Evolutionary conservation across 2,797 vertebrate genomes (phyloP).

Genomic region (Dipus sagitta): DNA sequence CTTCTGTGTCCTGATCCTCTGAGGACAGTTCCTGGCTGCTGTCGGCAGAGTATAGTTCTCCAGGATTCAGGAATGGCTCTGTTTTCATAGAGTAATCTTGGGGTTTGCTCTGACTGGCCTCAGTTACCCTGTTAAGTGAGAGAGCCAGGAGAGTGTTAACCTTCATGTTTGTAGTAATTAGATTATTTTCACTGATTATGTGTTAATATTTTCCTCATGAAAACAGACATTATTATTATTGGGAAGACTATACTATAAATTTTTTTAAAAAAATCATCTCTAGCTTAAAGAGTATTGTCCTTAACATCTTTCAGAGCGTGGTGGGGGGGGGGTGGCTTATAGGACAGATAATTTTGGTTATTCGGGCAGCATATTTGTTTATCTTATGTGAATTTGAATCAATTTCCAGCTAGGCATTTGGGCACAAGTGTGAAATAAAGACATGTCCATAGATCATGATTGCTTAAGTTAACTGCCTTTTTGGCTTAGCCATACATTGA

Average conservation of each 20-base stretch:
- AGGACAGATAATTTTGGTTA: slow-evolving; percentile 27
- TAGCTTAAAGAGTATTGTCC: slow-evolving; percentile 19
- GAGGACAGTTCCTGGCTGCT: background rate
- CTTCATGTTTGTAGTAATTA: background rate
- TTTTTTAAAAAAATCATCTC: background rate
- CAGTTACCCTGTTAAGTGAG: background rate
- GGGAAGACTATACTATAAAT: background rate
- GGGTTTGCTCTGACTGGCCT: slow-evolving; percentile 25
- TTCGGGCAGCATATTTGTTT: background rate
- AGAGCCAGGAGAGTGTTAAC: background rate
- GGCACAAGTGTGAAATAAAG: slow-evolving; percentile 30
- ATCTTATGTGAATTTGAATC: slow-evolving; percentile 7
- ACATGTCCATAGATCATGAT: background rate
- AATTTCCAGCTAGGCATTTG: background rate
- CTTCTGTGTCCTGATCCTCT: background rate
- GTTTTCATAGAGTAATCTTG: slow-evolving; percentile 34
- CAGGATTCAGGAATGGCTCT: background rate
- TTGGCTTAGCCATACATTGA: background rate
- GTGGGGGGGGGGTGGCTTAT: too few species aligned
- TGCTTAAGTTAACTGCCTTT: background rate
- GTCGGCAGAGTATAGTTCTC: background rate
- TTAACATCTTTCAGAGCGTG: background rate
- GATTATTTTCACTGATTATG: background rate
- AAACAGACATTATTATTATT: background rate
- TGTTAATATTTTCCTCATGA: slow-evolving; percentile 21